Base-by-base conservation (phyloP, 2,113 vertebrate species). In the Microtus montanus region DNA sequence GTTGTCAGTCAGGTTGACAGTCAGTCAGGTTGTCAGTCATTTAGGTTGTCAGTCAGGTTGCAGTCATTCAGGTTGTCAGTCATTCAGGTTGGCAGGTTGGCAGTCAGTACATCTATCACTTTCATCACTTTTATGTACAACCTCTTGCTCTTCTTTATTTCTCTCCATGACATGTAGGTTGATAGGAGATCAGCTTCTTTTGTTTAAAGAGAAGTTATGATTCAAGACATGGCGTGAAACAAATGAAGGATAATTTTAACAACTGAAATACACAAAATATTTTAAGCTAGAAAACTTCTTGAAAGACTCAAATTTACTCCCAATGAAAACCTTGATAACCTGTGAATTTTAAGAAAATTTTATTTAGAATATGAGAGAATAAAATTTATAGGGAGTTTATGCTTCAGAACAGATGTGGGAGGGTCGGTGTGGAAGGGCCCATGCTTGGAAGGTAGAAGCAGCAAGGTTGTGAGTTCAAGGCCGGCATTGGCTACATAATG, bases 301-400 rank as follows among this genome's bases (percentile, higher is more conserved):
- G 33, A 77, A 52, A 38, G 35, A 83, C n/a, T 83, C 7, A 77
- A 47, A 33, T 79, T 61, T 22, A 94, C 52, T 87, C 75, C 30
- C 87, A 70, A 0, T 54, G n/a, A 41, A 68, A 47, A 87, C 26
- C 30, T 83, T 86, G 11, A 47, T 86, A 94, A 91, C 93, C 38
- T 58, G n/a, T 87, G 38, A 89, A 78, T 92, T 96, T 96, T 78
- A 89, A 91, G 44, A 73, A 73, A 82, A 73, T 17, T 38, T 73
- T 88, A 7, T 33, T 77, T 74, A 84, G 52, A 89, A 70, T 82
- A 17, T 91, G 33, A 94, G 58, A 94, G 38, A 89, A 47, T 64
- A 89, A 49, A 82, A 47, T 95, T 95, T 92, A 71, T 73, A 89
- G 66, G 38, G 79, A 38, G 78, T 44, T 89, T 54, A 92, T 17